Conservation (phyloP, 2,113 vertebrate species). For the Microtus richardsoni region DNA sequence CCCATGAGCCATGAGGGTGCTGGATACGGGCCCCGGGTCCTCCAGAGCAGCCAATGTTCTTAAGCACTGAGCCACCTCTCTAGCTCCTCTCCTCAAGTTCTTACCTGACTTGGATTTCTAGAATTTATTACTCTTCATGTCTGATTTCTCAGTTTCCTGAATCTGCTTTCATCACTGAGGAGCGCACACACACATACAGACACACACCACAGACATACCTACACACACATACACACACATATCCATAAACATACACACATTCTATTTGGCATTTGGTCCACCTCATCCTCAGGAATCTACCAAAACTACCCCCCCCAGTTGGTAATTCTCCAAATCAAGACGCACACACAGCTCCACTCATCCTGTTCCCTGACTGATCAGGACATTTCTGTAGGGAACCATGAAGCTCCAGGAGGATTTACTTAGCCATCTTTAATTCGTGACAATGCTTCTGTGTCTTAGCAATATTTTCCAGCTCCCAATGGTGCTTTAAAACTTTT, state of each 20-base stretch:
- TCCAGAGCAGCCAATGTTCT: neutral
- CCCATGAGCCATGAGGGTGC: neutral
- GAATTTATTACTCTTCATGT: neutral
- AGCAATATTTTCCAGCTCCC: conserved; percentile 13
- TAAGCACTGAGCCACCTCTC: neutral
- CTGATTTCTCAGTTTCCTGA: conserved; percentile 52
- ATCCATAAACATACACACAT: neutral
- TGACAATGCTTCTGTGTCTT: neutral
- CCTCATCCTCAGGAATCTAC: neutral
- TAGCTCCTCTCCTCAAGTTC: neutral
- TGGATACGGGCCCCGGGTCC: neutral
- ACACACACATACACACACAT: neutral
- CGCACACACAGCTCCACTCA: neutral
- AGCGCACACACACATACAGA: neutral
- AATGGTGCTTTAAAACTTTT: neutral
- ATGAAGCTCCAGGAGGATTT: neutral
- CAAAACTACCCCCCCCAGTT: neutral
- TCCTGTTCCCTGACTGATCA: neutral
- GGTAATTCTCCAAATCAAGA: neutral
- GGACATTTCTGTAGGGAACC: neutral
- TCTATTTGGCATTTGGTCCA: neutral
- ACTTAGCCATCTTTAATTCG: neutral
- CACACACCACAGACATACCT: neutral
- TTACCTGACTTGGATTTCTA: conserved; percentile 28
- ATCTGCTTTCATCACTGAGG: neutral